Conservation (phyloP, 2,797 vertebrate genomes). For the Xiphorhynchus erythropygius region DNA sequence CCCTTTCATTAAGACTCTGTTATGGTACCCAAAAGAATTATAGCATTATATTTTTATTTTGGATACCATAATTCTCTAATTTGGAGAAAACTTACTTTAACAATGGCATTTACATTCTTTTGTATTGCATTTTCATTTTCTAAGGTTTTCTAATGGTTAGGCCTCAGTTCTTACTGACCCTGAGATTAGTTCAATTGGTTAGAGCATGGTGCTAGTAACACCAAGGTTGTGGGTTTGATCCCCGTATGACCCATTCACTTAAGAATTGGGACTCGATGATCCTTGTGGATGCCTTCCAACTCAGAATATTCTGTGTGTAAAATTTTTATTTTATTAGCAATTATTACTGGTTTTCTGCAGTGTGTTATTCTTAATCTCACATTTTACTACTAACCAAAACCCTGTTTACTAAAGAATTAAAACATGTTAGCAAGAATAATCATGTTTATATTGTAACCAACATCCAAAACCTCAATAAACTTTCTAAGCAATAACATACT, state of each 20-base stretch:
- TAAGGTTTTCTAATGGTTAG: neutral
- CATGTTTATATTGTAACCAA: neutral
- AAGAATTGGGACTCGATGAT: neutral
- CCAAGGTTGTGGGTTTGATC: neutral
- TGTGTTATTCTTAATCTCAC: neutral
- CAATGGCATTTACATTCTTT: neutral
- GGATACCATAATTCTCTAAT: neutral
- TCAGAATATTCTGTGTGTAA: neutral
- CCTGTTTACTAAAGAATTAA: neutral
- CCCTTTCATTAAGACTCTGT: neutral
- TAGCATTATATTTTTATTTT: neutral
- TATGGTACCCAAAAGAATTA: neutral
- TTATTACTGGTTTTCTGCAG: neutral
- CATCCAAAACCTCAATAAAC: neutral
- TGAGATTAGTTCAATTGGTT: neutral
- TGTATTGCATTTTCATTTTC: neutral
- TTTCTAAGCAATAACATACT: neutral
- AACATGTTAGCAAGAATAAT: neutral
- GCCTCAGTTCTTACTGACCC: neutral
- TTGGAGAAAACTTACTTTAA: neutral
- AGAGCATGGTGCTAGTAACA: neutral
- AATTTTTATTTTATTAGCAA: neutral
- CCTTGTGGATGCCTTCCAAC: neutral
- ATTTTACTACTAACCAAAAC: neutral
- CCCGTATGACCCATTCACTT: neutral